A percentile compares a stretch with the other conserved stretches of the same genome.
Conservation (phyloP, 2,113 vertebrate species). For the Phoxinus phoxinus region DNA sequence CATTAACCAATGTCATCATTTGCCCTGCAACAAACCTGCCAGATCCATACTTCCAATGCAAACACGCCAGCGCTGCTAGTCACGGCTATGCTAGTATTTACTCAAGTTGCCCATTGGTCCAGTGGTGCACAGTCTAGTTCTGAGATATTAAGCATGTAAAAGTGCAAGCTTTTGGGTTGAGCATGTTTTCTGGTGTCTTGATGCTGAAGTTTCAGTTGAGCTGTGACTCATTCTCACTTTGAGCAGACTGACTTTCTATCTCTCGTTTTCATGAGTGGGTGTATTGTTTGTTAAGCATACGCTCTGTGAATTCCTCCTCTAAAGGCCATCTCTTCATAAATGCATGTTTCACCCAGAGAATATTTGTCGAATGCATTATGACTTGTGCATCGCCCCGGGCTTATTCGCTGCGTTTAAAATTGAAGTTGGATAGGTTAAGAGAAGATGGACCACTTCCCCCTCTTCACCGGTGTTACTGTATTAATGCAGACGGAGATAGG, state of each 20-base stretch:
- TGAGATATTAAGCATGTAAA: neutral
- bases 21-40: constrained; percentile 24
- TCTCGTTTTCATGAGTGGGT: constrained; percentile 75
- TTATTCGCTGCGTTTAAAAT: constrained; percentile 73
- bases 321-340: constrained; percentile 80
- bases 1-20: constrained; percentile 41
- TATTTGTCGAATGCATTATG: constrained; percentile 83
- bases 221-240: constrained; percentile 40
- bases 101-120: neutral
- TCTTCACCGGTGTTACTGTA: constrained; percentile 49
- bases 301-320: constrained; percentile 76
- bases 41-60: constrained; percentile 39
- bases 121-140: neutral
- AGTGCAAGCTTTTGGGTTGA: neutral
- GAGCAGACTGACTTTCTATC: constrained; percentile 39
- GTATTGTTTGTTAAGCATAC: constrained; percentile 77
- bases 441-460: constrained; percentile 73
- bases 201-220: constrained; percentile 34
- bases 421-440: constrained; percentile 79
- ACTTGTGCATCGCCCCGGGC: constrained; percentile 77
- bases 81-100: neutral
- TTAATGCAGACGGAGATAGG: constrained; percentile 45
- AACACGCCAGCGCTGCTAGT: neutral
- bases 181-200: constrained; percentile 8
- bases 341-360: constrained; percentile 79